phyloP scores from a whole-genome alignment of 1,140 invertebrate species.

The Propsilocerus akamusi region DNA sequence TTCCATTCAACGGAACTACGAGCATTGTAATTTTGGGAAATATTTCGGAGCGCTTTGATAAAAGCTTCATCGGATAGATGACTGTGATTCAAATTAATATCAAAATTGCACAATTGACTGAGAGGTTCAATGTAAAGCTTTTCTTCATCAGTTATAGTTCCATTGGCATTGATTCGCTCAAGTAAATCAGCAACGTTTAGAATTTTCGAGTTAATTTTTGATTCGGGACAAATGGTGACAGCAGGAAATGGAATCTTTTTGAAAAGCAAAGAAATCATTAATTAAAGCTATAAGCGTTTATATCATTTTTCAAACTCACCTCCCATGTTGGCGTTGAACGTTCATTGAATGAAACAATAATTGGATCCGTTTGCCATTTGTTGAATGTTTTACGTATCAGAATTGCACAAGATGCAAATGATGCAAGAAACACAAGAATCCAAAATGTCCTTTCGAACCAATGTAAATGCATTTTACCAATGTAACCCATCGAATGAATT shows the following conservation, averaged over 20 bases:
- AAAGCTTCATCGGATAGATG: background rate
- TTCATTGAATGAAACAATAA: slow-evolving; percentile 42
- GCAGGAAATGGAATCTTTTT: slow-evolving; percentile 42
- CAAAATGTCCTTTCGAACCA: slow-evolving; percentile 25
- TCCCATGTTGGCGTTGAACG: slow-evolving; percentile 23
- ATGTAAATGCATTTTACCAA: too few species aligned
- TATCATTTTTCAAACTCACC: too few species aligned
- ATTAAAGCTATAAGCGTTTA: too few species aligned
- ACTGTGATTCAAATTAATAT: background rate
- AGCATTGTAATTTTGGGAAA: too few species aligned
- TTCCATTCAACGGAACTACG: too few species aligned
- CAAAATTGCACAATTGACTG: background rate
- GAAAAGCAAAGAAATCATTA: too few species aligned
- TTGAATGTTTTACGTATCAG: slow-evolving; percentile 35
- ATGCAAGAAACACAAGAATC: slow-evolving; percentile 26
- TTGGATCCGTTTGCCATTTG: slow-evolving; percentile 39
- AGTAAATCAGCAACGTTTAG: slow-evolving; percentile 32
- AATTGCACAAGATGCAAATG: slow-evolving; percentile 24
- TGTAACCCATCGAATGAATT: too few species aligned
- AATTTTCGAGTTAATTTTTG: slow-evolving; percentile 28
- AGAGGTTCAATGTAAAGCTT: background rate
- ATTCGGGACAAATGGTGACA: slow-evolving; percentile 38
- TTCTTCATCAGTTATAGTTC: background rate
- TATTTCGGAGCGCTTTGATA: background rate
- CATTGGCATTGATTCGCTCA: background rate